Conservation (phyloP, 2,797 vertebrate species). For the Spinus pinus region DNA sequence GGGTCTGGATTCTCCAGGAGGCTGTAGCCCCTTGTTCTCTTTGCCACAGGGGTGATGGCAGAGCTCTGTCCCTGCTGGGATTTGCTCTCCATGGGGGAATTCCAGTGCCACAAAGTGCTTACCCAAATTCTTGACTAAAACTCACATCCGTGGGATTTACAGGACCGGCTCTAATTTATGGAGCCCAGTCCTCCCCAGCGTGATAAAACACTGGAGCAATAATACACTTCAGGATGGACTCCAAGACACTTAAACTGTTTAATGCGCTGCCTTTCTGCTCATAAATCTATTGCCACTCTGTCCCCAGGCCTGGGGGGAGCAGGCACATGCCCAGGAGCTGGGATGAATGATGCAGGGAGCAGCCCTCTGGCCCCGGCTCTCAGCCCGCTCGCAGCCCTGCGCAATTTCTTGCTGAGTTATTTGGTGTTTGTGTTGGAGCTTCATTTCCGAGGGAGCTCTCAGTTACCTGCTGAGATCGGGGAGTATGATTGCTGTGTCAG, state of each 20-base stretch:
- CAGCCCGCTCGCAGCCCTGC: background rate
- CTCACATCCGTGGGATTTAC: background rate
- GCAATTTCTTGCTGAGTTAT: conserved; percentile 32
- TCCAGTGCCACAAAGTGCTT: background rate
- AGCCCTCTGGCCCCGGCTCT: background rate
- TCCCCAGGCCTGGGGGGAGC: conserved; percentile 31
- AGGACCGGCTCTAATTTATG: background rate
- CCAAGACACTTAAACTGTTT: conserved; percentile 56
- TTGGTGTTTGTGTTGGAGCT: conserved; percentile 7
- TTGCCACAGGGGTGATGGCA: rapidly evolving
- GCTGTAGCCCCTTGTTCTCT: rapidly evolving
- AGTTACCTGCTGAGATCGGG: conserved; percentile 50
- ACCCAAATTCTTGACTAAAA: background rate
- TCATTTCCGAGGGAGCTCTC: conserved; percentile 30
- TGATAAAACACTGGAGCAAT: conserved; percentile 51
- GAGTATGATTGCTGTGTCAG: conserved; percentile 77
- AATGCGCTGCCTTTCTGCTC: conserved; percentile 38
- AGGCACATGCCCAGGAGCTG: background rate
- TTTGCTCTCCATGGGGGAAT: background rate
- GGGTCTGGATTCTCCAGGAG: background rate
- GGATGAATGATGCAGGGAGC: conserved; percentile 57
- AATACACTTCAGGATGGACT: conserved; percentile 56
- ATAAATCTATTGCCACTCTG: conserved; percentile 50
- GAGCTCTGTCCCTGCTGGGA: background rate
- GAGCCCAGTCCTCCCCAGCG: background rate